phyloP scores from a whole-genome alignment of 2,888 invertebrate genomes.

The Subacronicta megacephala region DNA sequence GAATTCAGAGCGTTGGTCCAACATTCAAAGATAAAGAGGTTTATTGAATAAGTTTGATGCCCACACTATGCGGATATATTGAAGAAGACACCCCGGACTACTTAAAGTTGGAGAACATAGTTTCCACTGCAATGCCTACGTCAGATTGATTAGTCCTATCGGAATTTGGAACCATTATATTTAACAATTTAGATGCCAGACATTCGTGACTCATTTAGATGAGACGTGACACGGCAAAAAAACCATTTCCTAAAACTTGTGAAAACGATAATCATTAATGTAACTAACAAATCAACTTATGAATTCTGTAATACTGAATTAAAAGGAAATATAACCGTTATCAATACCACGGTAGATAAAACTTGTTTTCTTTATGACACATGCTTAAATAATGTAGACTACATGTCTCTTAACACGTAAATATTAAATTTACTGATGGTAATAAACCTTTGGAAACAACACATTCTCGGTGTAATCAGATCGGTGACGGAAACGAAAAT shows the following conservation, averaged over 20 bases:
- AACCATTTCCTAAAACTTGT: neutral
- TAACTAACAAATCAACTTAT: neutral
- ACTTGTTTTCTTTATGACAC: constrained; percentile 12
- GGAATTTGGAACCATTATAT: too few relatives aligned
- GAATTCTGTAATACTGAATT: constrained; percentile 11
- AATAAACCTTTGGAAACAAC: neutral
- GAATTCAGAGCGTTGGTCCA: neutral
- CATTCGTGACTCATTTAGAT: neutral
- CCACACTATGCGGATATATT: too few relatives aligned
- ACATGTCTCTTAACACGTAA: constrained; percentile 42
- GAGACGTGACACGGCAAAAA: neutral
- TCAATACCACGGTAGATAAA: constrained; percentile 44
- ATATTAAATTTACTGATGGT: constrained; percentile 14
- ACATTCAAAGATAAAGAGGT: neutral
- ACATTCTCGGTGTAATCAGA: too few relatives aligned
- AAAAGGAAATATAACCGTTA: constrained; percentile 29
- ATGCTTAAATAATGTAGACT: constrained; percentile 20
- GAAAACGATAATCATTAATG: constrained; percentile 1
- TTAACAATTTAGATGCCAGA: too few relatives aligned
- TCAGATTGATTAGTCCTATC: too few relatives aligned
- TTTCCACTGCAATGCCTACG: too few relatives aligned
- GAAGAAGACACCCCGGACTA: too few relatives aligned
- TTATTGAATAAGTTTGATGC: too few relatives aligned
- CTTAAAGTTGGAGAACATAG: too few relatives aligned
- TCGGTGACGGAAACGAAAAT: too few relatives aligned